phyloP scores from a whole-genome alignment of 2,797 vertebrate genomes.

The Taenioides sp. region DNA sequence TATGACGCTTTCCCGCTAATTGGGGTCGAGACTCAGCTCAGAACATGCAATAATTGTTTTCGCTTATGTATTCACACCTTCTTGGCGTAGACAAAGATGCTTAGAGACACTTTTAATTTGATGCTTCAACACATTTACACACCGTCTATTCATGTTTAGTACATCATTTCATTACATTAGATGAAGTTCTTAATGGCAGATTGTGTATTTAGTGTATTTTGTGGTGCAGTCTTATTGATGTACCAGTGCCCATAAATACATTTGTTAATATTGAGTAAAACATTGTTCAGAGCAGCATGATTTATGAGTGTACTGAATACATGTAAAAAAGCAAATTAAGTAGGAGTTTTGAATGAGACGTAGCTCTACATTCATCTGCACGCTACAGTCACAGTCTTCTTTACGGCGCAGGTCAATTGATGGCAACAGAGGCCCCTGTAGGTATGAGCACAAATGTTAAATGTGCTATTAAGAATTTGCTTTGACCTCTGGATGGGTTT shows the following conservation, averaged over 20 bases:
- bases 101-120: too few species aligned
- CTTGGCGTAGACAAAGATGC: too few species aligned
- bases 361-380: conserved; percentile 23
- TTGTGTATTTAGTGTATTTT: too few species aligned
- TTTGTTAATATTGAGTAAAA: background rate
- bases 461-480: conserved; percentile 52
- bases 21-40: too few species aligned
- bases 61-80: too few species aligned
- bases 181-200: too few species aligned
- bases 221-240: background rate
- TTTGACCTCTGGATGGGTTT: conserved; percentile 48
- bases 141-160: too few species aligned
- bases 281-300: background rate
- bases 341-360: conserved; percentile 38
- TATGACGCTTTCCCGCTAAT: too few species aligned
- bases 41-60: too few species aligned
- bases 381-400: conserved; percentile 16
- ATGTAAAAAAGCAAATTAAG: conserved; percentile 30
- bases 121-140: too few species aligned
- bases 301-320: conserved; percentile 7
- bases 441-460: conserved; percentile 59
- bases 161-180: too few species aligned
- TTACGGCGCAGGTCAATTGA: conserved; percentile 43
- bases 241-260: background rate
- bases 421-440: conserved; percentile 43